These are phyloP conservation scores for Zeus faber DNA, from an alignment of 2,113 vertebrate genomes.

Conservation along the genomic window DNA sequence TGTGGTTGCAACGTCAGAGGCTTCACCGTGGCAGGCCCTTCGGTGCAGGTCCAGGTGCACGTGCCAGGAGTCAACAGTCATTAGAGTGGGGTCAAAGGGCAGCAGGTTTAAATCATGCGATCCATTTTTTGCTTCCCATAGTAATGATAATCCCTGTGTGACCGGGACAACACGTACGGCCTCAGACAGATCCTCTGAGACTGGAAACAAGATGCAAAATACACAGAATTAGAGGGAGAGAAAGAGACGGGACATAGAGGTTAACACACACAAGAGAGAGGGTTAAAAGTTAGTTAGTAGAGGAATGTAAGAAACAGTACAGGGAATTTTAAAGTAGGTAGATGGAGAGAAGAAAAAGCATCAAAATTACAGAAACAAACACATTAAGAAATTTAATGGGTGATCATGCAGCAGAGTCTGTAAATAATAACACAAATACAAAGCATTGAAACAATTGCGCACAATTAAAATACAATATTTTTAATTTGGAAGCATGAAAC, in stretches of 20 bases:
- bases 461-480: no score
- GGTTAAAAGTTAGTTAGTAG: neutral
- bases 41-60: conserved; percentile 75
- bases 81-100: neutral
- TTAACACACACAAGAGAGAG: neutral
- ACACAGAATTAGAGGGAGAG: neutral
- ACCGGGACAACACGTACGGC: conserved; percentile 24
- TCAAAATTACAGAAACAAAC: no score
- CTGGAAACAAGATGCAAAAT: conserved; percentile 21
- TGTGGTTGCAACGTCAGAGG: fast-evolving
- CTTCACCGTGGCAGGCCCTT: conserved; percentile 23
- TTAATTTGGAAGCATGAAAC: no score
- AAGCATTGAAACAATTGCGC: no score
- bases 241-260: neutral
- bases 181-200: neutral
- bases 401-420: no score
- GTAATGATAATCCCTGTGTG: conserved; percentile 16
- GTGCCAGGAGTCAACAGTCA: conserved; percentile 59
- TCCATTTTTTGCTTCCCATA: conserved; percentile 17
- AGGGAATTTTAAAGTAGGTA: neutral
- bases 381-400: no score
- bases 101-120: fast-evolving
- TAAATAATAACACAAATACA: no score
- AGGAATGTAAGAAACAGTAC: neutral
- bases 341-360: no score